Evolutionary conservation across 2,888 invertebrate species (phyloP).

Genomic region (Idaea aversata): DNA sequence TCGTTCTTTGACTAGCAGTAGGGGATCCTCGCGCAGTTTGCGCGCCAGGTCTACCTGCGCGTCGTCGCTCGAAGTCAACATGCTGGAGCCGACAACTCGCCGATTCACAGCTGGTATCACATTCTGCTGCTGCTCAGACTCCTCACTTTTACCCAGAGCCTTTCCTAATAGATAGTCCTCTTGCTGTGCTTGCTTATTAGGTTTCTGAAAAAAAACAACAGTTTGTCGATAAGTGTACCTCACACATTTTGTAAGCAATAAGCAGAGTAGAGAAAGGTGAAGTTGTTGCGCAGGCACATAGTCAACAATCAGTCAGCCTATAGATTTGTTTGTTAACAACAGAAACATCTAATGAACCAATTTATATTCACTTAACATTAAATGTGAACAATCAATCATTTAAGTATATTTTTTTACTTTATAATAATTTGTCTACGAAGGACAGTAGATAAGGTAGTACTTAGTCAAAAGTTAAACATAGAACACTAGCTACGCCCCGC

Average conservation of each 20-base stretch:
- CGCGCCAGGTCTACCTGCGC: slow-evolving; percentile 92
- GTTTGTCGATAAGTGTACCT: neutral
- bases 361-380: slow-evolving; percentile 6
- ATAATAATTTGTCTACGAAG: too few relatives aligned
- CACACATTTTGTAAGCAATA: too few relatives aligned
- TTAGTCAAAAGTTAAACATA: too few relatives aligned
- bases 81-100: slow-evolving; percentile 68
- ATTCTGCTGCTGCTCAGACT: slow-evolving; percentile 84
- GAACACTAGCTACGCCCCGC: too few relatives aligned
- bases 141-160: slow-evolving; percentile 89
- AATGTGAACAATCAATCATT: too few relatives aligned
- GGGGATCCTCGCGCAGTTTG: slow-evolving; percentile 96
- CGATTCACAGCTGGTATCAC: slow-evolving; percentile 84
- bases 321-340: neutral
- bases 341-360: neutral
- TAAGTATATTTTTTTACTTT: too few relatives aligned
- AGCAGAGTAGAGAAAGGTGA: too few relatives aligned
- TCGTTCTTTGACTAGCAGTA: slow-evolving; percentile 92
- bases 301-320: too few relatives aligned
- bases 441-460: too few relatives aligned
- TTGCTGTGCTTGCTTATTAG: slow-evolving; percentile 83
- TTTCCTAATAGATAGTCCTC: slow-evolving; percentile 95
- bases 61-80: slow-evolving; percentile 70
- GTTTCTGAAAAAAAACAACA: slow-evolving; percentile 57
- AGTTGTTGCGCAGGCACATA: too few relatives aligned